Conservation (phyloP, 37 sponge, comb jelly and placozoan species). For the Dysidea cf. avara region DNA sequence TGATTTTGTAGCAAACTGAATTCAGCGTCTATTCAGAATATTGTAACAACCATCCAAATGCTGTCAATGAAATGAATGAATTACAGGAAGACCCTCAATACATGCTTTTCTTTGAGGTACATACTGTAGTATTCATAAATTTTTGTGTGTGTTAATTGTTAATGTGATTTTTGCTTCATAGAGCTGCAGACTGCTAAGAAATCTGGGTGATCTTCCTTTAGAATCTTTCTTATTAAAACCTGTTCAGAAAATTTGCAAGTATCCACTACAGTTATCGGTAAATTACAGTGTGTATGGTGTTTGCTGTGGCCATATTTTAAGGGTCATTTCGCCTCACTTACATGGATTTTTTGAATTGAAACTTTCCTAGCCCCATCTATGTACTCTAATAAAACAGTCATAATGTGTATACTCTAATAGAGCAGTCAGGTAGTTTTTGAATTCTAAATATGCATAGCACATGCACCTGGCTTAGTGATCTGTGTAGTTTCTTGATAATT, state of each 20-base stretch:
- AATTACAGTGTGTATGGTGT: too few species aligned
- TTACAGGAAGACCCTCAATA: conserved; percentile 70
- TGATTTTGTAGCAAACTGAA: conserved; percentile 40
- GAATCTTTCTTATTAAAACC: conserved; percentile 94
- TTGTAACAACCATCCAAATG: conserved; percentile 92
- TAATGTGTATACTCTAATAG: too few species aligned
- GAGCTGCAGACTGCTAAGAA: conserved; percentile 87
- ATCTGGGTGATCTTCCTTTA: conserved; percentile 81
- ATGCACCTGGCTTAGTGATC: too few species aligned
- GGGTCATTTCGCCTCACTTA: background rate
- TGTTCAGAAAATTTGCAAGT: conserved; percentile 98
- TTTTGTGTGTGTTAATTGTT: too few species aligned
- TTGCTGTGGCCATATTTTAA: too few species aligned
- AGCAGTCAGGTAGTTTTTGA: too few species aligned
- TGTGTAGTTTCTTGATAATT: too few species aligned
- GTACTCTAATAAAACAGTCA: too few species aligned
- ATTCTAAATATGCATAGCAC: too few species aligned
- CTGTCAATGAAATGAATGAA: conserved; percentile 68
- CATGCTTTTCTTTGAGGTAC: conserved; percentile 85
- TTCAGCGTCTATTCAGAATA: conserved; percentile 81
- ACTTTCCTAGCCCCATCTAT: too few species aligned
- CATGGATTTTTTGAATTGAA: too few species aligned
- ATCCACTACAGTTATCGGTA: conserved; percentile 90
- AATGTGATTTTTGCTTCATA: conserved; percentile 1
- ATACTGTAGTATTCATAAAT: too few species aligned